Evolutionary conservation across 1,140 invertebrate genomes (phyloP).

Genomic region (Notospermus geniculatus): DNA sequence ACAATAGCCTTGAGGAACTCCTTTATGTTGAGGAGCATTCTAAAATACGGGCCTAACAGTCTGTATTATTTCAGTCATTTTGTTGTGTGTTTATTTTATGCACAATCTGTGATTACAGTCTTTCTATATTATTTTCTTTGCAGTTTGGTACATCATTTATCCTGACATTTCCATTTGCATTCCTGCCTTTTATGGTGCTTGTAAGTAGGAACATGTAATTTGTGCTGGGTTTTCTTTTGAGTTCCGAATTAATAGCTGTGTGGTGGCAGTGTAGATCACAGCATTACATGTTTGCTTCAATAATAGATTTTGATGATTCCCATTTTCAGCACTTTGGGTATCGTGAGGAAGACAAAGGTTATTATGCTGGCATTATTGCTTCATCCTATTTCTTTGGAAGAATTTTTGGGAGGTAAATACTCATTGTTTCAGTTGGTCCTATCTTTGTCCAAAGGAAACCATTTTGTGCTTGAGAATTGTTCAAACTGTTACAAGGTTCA

Average conservation of each 20-base stretch:
- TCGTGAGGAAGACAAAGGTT: slow-evolving; percentile 46
- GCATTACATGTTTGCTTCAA: neutral
- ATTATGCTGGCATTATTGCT: slow-evolving; percentile 45
- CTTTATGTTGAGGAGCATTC: no score
- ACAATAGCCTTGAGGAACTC: no score
- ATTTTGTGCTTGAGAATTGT: no score
- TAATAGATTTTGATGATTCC: slow-evolving; percentile 11
- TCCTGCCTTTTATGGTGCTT: slow-evolving; percentile 49
- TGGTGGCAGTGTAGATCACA: no score
- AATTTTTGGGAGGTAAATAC: slow-evolving; percentile 38
- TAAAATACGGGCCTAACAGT: no score
- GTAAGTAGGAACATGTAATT: slow-evolving; percentile 28
- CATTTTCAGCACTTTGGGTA: slow-evolving; percentile 47
- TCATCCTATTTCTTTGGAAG: slow-evolving; percentile 47
- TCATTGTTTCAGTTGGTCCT: no score
- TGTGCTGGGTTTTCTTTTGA: neutral
- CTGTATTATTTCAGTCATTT: slow-evolving; percentile 3
- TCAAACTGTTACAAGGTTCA: no score
- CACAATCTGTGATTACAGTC: neutral
- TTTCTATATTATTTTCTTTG: slow-evolving; percentile 19
- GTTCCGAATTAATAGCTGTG: neutral
- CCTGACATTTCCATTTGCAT: slow-evolving; percentile 46
- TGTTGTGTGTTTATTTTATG: neutral
- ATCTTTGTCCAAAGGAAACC: no score
- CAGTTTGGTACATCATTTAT: slow-evolving; percentile 47